Percentiles rank a stretch among this genome's conserved stretches.
phyloP scores from a whole-genome alignment of 2,797 vertebrate genomes.

The Megalops cyprinoides region DNA sequence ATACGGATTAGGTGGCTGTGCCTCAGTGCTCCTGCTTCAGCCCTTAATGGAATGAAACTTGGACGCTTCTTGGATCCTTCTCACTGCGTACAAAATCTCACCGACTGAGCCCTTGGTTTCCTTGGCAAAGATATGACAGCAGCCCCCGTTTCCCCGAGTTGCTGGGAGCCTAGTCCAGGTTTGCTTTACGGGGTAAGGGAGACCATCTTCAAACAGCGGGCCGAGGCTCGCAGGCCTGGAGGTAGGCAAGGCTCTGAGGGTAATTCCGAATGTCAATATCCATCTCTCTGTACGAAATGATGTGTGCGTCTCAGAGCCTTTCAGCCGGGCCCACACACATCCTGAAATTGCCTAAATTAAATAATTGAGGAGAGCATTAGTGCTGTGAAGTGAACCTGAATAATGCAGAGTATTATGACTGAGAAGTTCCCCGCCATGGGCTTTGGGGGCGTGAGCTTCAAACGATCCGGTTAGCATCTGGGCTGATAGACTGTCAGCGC shows the following conservation, averaged over 20 bases:
- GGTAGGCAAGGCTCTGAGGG: too few species aligned
- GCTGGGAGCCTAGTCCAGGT: too few species aligned
- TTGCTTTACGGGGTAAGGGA: too few species aligned
- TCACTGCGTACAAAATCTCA: neutral
- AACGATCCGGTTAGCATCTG: conserved; percentile 22
- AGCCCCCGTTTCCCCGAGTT: neutral
- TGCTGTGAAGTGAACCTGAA: conserved; percentile 23
- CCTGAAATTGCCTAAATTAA: neutral
- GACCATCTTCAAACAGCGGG: too few species aligned
- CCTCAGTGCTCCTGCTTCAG: neutral
- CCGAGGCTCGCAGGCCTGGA: too few species aligned
- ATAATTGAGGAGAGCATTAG: conserved; percentile 21
- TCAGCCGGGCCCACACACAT: neutral
- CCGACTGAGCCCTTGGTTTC: too few species aligned
- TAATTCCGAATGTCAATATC: too few species aligned
- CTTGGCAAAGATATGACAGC: neutral
- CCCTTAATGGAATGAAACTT: neutral
- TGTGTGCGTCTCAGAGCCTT: too few species aligned
- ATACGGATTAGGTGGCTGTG: neutral
- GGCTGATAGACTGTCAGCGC: neutral
- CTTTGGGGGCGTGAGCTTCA: neutral
- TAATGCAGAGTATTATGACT: conserved; percentile 23
- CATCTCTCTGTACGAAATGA: too few species aligned
- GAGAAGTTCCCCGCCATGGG: neutral
- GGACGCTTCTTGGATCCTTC: neutral